Evolutionary conservation across 2,888 invertebrate species (phyloP).

Genomic region (Melanophora roralis): DNA sequence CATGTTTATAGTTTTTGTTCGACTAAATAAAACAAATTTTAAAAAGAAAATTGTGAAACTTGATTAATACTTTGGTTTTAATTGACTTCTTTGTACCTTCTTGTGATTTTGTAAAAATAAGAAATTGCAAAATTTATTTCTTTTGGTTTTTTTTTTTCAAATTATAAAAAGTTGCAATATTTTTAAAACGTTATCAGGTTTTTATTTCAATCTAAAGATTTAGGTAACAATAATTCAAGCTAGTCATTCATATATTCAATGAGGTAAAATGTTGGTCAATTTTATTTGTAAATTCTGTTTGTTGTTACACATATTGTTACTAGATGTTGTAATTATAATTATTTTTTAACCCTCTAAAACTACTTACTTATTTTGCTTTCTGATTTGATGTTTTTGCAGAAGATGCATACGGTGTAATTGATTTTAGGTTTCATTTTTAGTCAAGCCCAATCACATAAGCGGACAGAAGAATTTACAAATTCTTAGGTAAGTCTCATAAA

Average conservation of each 20-base stretch:
- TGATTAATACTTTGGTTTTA: neutral
- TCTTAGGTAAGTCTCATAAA: neutral
- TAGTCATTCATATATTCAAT: neutral
- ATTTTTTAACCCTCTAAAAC: constrained; percentile 15
- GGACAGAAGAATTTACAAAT: no score
- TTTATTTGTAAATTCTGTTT: constrained; percentile 20
- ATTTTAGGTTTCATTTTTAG: no score
- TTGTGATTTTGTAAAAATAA: neutral
- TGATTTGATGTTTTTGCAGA: constrained; percentile 31
- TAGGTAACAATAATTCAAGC: no score
- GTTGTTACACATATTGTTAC: neutral
- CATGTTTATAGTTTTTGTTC: no score
- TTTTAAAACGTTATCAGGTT: neutral
- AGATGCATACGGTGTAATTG: constrained; percentile 35
- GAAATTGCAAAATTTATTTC: neutral
- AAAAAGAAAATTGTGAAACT: constrained; percentile 14
- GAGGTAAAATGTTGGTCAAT: constrained; percentile 23
- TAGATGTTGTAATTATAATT: constrained; percentile 1
- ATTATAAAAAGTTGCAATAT: neutral
- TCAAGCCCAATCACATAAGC: no score
- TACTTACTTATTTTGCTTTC: neutral
- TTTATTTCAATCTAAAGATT: no score
- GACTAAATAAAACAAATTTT: no score
- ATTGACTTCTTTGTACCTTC: neutral
- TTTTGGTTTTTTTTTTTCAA: neutral